Evolutionary conservation across 2,113 vertebrate genomes (phyloP).

Genomic region (Corythornis madagascariensis): DNA sequence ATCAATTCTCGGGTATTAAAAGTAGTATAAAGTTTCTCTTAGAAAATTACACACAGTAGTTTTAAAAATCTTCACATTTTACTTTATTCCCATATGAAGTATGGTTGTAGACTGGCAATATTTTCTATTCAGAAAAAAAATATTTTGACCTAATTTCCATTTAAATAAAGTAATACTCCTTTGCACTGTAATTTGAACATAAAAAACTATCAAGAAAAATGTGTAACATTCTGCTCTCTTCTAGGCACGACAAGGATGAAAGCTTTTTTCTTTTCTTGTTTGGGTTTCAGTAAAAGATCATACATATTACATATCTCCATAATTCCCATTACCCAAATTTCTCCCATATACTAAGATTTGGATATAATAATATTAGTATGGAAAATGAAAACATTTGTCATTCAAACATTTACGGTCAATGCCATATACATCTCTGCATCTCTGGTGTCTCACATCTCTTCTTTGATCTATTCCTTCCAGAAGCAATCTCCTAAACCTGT

Average conservation of each 20-base stretch:
- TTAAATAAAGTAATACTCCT: slow-evolving; percentile 11
- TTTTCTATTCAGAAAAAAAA: neutral
- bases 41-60: neutral
- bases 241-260: neutral
- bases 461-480: neutral
- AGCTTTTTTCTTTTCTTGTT: neutral
- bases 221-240: neutral
- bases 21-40: neutral
- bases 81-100: neutral
- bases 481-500: neutral
- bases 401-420: neutral
- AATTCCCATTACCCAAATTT: neutral
- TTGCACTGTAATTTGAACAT: neutral
- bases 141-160: neutral
- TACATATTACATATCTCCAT: neutral
- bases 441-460: neutral
- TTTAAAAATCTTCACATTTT: neutral
- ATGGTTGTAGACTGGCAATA: neutral
- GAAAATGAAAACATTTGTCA: neutral
- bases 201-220: neutral
- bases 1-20: neutral
- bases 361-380: neutral
- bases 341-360: neutral
- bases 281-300: neutral
- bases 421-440: neutral